Conservation (phyloP, 1,140 invertebrate genomes). For the Mycetomoellerius zeteki region DNA sequence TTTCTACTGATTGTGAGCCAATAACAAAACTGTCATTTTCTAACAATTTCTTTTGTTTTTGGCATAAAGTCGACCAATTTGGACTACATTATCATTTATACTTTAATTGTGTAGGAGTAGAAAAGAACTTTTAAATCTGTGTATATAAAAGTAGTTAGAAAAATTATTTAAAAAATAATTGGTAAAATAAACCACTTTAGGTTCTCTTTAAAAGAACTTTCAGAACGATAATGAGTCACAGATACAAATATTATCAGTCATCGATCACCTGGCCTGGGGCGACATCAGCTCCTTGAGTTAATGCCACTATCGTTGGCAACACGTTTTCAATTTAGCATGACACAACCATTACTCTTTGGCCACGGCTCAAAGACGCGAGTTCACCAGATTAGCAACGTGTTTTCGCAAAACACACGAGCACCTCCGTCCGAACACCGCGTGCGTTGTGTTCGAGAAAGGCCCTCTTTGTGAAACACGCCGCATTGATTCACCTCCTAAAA, state of each 20-base stretch:
- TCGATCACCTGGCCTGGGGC: background rate
- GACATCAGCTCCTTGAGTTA: background rate
- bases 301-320: conserved; percentile 36
- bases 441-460: conserved; percentile 1
- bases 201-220: no score
- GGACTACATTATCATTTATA: no score
- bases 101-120: no score
- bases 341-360: conserved; percentile 49
- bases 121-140: no score
- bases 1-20: no score
- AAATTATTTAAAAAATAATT: no score
- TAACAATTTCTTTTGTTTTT: no score
- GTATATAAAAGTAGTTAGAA: no score
- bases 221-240: conserved; percentile 28
- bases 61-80: no score
- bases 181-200: no score
- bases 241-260: conserved; percentile 20
- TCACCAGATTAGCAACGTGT: conserved; percentile 20
- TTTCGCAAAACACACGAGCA: conserved; percentile 28
- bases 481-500: conserved; percentile 25
- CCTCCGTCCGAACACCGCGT: conserved; percentile 6
- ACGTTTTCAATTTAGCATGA: conserved; percentile 39
- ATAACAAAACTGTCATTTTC: no score
- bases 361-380: conserved; percentile 41
- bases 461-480: background rate